Base-by-base conservation (phyloP, 1,140 invertebrate species). In the Reticulitermes speratus region DNA sequence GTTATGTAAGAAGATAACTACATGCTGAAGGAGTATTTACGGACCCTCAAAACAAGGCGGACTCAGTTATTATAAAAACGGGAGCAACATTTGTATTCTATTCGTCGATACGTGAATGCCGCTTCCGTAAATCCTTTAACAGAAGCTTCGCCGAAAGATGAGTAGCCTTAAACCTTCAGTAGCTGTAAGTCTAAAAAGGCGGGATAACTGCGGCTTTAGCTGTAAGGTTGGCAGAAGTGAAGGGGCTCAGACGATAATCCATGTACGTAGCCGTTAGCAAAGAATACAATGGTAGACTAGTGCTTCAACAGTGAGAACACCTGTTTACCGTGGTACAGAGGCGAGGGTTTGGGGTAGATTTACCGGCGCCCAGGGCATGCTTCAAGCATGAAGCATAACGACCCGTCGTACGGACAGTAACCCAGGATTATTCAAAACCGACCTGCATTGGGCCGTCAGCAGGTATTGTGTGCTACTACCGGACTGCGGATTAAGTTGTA, bases 371-470 rank as follows among this genome's bases (percentile, higher is more conserved):
- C n/a, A 30, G 65, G 65, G 65, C 65, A 25, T 75, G 65, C 65
- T 75, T 75, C n/a, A 30, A 14, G 25, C 65, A 75, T 75, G 65
- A 75, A 30, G 25, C 65, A 75, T 75, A 75, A 25, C 65, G 52
- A 55, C 9, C 45, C 52, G 14, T 16, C 52, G 52, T 55, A 12
- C 14, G 65, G 65, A 75, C 65, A 75, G 25, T 75, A 75, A 75
- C 65, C 65, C 65, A n/a, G n/a, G 65, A 75, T 75, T 75, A 75
- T 75, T 75, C 65, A 75, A 75, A 65, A 75, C 65, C 65, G n/a
- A 75, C 65, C n/a, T 11, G n/a, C 65, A 75, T 25, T 19, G 52
- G 65, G 65, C 65, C 65, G 65, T 75, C 65, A 75, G 65, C 65
- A 75, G 25, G 65, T 75, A 30, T 75, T 75, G 7, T 9, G 25